Evolutionary conservation across 2,888 invertebrate genomes (phyloP).

Genomic region (Podotricha telesiphe): DNA sequence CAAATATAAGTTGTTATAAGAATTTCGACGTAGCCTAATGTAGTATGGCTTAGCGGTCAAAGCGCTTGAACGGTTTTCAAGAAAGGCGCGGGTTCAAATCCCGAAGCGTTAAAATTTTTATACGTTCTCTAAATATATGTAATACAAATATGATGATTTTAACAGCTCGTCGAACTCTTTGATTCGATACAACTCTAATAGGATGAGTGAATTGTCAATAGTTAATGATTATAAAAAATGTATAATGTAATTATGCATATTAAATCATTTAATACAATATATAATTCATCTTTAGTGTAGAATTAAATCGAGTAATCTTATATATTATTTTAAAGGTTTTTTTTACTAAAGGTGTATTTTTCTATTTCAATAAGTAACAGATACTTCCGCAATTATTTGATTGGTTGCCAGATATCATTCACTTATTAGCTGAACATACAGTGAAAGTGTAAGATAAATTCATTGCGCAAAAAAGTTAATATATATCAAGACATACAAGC

Average conservation of each 20-base stretch:
- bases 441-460: constrained; percentile 13
- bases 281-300: neutral
- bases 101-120: too few species aligned
- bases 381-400: neutral
- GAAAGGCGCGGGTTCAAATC: too few species aligned
- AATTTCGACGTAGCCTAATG: too few species aligned
- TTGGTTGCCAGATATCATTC: constrained; percentile 2
- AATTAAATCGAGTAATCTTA: neutral
- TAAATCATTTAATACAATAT: neutral
- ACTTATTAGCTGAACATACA: constrained; percentile 12
- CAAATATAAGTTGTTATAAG: too few species aligned
- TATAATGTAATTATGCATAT: neutral
- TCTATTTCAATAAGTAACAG: neutral
- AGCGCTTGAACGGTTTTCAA: too few species aligned
- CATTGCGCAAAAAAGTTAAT: constrained; percentile 12
- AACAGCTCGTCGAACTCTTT: constrained; percentile 30
- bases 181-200: neutral
- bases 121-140: too few species aligned
- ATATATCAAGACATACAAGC: neutral
- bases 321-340: neutral
- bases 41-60: too few species aligned
- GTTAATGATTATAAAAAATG: too few species aligned
- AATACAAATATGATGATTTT: neutral
- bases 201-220: neutral
- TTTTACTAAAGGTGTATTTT: neutral